Evolutionary conservation across 2,888 invertebrate genomes (phyloP), one percentile per base, ranked within the genome.

Genomic region (Campopleginae sp.): DNA sequence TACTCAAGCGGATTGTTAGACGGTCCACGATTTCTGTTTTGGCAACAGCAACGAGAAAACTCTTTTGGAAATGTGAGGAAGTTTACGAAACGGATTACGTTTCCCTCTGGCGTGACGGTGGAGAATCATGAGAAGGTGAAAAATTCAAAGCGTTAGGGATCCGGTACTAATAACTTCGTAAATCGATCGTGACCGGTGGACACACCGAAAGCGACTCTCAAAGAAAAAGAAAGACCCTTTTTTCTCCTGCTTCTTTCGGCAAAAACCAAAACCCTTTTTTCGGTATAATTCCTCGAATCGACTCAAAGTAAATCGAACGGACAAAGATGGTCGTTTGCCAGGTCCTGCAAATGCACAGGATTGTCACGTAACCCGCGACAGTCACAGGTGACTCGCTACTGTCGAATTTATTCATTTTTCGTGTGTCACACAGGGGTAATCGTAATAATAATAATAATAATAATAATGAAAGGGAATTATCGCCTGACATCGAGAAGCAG

Each of bases 1-100:
- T 14, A 66, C 66, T 42, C 66, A 66, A 66, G 66, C 66, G 12
- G 14, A 42, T 23, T 14, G 23, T 42, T 66, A 66, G 5, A 19
- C 27, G 27, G 6, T 10, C 58, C 5, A 14, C 27, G 1, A 58
- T 58, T 27, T 27, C 27, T 6, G 58, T 27, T 58, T 58, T 27
- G 5, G 12, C 58, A 14, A 58, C 54, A 54, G 54, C 23, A 54
- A 27, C 27, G 12, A 10, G 1, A 58, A 5, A 58, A 58, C 10
- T 27, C 54, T 58, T 23, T 58, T 23, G 27, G 14, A 10, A 58
- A 58, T 27, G 5, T 23, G 3, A 58, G 14, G 54, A 3, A 58
- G 5, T 23, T 12, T 12, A 27, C 12, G 12, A 23, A 27, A 58
- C 54, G 14, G n/a, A 27, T 27, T 2, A 54, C 10, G 54, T 54